Conservation (phyloP, 2,888 invertebrate species). For the Pteria penguin region DNA sequence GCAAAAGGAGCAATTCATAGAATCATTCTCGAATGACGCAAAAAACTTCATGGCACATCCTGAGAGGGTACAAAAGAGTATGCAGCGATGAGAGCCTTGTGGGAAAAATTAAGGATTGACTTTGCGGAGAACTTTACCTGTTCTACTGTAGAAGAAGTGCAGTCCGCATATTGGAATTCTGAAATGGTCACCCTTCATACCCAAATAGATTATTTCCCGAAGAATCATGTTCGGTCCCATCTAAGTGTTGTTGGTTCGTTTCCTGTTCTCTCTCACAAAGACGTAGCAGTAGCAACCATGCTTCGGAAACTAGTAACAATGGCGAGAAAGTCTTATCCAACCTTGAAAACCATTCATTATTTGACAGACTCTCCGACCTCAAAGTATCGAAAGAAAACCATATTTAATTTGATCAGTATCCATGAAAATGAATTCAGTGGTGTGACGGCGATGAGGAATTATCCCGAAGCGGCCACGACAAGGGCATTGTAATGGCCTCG, state of each 20-base stretch:
- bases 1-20: constrained; percentile 6
- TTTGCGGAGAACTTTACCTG: constrained; percentile 47
- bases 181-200: constrained; percentile 31
- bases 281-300: constrained; percentile 14
- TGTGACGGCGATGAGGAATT: constrained; percentile 65
- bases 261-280: constrained; percentile 17
- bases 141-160: constrained; percentile 33
- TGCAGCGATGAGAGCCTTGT: constrained; percentile 17
- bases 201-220: constrained; percentile 27
- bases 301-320: constrained; percentile 16
- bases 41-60: constrained; percentile 9
- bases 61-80: constrained; percentile 38
- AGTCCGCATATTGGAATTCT: constrained; percentile 35
- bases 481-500: constrained; percentile 71
- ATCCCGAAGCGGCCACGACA: constrained; percentile 74
- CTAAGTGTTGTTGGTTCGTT: not conserved
- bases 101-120: constrained; percentile 48
- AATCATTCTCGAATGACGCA: not conserved
- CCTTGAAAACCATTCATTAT: constrained; percentile 17
- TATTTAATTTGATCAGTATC: constrained; percentile 26
- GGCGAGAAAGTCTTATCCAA: constrained; percentile 7
- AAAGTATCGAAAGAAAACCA: constrained; percentile 39
- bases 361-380: constrained; percentile 31
- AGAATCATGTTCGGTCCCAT: not conserved
- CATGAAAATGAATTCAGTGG: constrained; percentile 26